phyloP scores from a whole-genome alignment of 2,888 invertebrate genomes.

The Eugnorisma glareosa region DNA sequence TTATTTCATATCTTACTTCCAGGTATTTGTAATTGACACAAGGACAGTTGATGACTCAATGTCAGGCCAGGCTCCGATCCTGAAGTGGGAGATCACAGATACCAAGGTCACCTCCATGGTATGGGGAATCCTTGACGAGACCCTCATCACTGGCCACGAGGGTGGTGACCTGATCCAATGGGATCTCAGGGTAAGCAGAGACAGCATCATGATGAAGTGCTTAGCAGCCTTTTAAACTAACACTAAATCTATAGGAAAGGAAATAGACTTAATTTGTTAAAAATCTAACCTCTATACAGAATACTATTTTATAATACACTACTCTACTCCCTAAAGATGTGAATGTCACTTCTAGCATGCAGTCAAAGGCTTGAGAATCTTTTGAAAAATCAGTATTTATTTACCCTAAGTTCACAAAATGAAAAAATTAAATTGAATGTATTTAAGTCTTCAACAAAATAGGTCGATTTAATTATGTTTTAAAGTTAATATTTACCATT shows the following conservation, averaged over 20 bases:
- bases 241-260: not conserved
- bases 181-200: conserved; percentile 94
- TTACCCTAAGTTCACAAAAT: too few relatives aligned
- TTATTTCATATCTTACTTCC: conserved; percentile 59
- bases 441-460: not conserved
- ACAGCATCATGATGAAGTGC: not conserved
- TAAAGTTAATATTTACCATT: not conserved
- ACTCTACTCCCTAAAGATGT: not conserved
- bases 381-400: too few relatives aligned
- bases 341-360: not conserved
- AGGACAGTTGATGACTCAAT: conserved; percentile 94
- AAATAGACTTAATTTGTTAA: not conserved
- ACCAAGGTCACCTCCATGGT: conserved; percentile 97
- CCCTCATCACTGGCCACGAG: conserved; percentile 97
- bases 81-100: conserved; percentile 94
- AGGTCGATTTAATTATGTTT: not conserved
- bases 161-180: conserved; percentile 97
- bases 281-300: not conserved
- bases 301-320: not conserved
- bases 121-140: conserved; percentile 98
- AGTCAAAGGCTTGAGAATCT: not conserved
- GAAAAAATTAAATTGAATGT: too few relatives aligned
- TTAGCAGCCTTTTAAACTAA: not conserved
- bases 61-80: conserved; percentile 93
- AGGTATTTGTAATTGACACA: conserved; percentile 96